A percentile compares a stretch with the other conserved stretches of the same genome.
Conservation (phyloP, 2,797 vertebrate genomes). For the Parauchenoglanis ngamensis region DNA sequence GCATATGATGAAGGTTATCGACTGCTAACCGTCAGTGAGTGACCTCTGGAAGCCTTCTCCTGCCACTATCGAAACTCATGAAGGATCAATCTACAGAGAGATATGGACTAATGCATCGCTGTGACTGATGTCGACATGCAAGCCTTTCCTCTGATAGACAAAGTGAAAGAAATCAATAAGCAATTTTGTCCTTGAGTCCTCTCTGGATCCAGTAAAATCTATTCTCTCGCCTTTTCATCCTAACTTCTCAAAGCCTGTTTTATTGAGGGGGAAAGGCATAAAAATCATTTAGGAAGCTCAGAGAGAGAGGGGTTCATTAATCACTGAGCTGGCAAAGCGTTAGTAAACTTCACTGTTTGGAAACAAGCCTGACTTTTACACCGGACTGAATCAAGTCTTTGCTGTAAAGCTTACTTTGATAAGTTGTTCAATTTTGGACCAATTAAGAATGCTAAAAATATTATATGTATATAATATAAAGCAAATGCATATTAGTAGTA, state of each 20-base stretch:
- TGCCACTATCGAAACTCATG: conserved; percentile 61
- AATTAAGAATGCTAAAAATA: neutral
- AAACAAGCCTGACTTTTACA: conserved; percentile 18
- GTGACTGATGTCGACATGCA: conserved; percentile 69
- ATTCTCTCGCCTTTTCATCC: conserved; percentile 62
- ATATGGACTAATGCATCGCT: conserved; percentile 63
- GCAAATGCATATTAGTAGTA: neutral
- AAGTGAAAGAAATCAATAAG: conserved; percentile 77
- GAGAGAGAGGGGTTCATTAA: conserved; percentile 41
- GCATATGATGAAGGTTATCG: conserved; percentile 63
- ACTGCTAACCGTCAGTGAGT: conserved; percentile 55
- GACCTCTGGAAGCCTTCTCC: conserved; percentile 62
- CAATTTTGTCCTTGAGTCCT: conserved; percentile 73
- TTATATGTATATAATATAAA: neutral
- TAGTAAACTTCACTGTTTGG: conserved; percentile 35
- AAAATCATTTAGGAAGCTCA: conserved; percentile 34
- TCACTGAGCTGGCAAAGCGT: conserved; percentile 25
- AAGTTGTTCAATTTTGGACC: neutral
- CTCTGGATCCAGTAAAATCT: conserved; percentile 68
- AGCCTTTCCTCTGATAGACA: conserved; percentile 70
- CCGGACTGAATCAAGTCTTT: conserved; percentile 2
- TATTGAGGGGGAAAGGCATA: conserved; percentile 43
- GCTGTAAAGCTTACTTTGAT: neutral
- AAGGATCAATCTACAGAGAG: conserved; percentile 72
- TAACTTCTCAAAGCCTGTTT: conserved; percentile 36